These are phyloP conservation scores for Enteromius treurensis DNA, from an alignment of 2,797 vertebrate genomes.

Conservation along the genomic window DNA sequence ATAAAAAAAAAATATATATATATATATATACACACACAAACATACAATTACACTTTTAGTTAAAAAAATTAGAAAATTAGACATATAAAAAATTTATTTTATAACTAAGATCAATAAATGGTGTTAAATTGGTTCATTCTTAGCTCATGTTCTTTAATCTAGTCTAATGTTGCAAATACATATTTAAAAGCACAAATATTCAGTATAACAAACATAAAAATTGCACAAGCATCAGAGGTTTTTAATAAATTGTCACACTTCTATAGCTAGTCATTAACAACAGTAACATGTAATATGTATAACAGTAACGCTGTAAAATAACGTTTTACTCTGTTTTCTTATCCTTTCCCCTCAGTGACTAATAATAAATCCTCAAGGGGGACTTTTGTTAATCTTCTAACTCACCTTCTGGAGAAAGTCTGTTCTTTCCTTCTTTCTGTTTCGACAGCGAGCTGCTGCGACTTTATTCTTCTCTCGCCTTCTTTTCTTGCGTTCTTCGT, in stretches of 20 bases:
- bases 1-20: no score
- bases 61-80: no score
- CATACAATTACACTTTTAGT: no score
- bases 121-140: no score
- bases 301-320: not conserved
- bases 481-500: conserved; percentile 92
- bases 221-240: not conserved
- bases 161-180: not conserved
- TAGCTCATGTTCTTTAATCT: no score
- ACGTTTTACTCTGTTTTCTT: not conserved
- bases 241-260: not conserved
- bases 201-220: not conserved
- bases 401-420: conserved; percentile 95
- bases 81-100: no score
- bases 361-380: not conserved
- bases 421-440: conserved; percentile 97
- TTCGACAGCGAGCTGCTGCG: conserved; percentile 93
- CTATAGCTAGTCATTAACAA: not conserved
- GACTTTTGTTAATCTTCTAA: conserved; percentile 31
- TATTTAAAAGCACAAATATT: not conserved
- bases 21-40: no score
- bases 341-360: not conserved
- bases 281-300: not conserved
- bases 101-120: no score
- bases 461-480: conserved; percentile 97